Conservation (phyloP, 1,140 invertebrate genomes). For the Dreissena polymorpha region DNA sequence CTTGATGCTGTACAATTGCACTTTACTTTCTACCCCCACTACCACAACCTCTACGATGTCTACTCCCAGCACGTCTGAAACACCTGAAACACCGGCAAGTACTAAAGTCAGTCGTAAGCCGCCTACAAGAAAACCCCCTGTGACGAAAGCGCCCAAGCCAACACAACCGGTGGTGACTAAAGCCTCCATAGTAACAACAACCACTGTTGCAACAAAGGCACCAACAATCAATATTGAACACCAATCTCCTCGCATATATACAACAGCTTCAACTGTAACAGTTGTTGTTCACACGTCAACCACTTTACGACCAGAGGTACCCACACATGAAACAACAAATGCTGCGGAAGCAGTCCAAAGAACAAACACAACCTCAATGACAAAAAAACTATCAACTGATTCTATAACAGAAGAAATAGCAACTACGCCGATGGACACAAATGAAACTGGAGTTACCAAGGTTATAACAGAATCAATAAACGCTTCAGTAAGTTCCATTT, state of each 20-base stretch:
- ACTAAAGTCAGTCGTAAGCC: neutral
- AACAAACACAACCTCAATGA: neutral
- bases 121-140: neutral
- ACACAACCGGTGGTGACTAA: neutral
- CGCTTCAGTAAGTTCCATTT: too few species aligned
- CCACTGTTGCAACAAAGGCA: neutral
- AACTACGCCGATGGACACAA: neutral
- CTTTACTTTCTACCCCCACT: conserved; percentile 17
- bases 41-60: neutral
- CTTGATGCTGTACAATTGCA: conserved; percentile 78
- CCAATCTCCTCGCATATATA: too few species aligned
- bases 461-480: too few species aligned
- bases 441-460: too few species aligned
- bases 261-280: too few species aligned
- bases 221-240: neutral
- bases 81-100: conserved; percentile 6
- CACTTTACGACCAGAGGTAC: too few species aligned
- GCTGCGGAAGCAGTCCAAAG: neutral
- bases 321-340: too few species aligned
- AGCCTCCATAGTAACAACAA: neutral
- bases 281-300: too few species aligned
- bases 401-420: neutral
- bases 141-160: neutral
- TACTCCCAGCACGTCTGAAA: conserved; percentile 10
- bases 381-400: neutral